Conservation (phyloP, 2,797 vertebrate species). For the Hafferia zeledoni region DNA sequence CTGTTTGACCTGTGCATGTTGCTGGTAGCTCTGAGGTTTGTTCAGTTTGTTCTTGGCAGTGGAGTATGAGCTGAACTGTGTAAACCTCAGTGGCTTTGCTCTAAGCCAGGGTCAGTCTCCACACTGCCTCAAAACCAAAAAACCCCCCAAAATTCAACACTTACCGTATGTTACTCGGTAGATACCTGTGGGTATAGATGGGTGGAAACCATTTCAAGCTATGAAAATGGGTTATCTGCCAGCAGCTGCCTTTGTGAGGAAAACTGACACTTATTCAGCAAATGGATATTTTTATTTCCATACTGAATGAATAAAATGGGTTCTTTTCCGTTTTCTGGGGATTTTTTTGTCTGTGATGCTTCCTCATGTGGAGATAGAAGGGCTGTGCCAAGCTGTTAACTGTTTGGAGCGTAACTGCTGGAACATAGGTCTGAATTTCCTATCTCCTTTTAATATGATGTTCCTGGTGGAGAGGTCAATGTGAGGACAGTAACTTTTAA, state of each 20-base stretch:
- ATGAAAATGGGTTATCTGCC: neutral
- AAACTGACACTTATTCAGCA: neutral
- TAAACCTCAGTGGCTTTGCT: neutral
- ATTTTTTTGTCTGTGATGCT: neutral
- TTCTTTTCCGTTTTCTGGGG: neutral
- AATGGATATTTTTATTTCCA: neutral
- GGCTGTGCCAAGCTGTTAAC: neutral
- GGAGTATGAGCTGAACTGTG: neutral
- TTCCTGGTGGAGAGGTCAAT: neutral
- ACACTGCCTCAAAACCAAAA: neutral
- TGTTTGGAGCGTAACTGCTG: neutral
- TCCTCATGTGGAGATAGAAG: neutral
- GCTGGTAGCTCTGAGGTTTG: neutral
- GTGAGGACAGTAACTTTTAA: neutral
- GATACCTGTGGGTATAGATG: neutral
- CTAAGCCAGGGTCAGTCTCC: neutral
- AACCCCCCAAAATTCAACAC: neutral
- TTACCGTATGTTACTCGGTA: neutral
- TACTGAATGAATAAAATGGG: neutral
- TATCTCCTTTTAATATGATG: neutral
- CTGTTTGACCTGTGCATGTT: neutral
- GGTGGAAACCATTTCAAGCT: neutral
- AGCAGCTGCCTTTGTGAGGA: neutral
- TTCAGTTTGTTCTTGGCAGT: neutral
- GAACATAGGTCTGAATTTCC: neutral